These are phyloP conservation scores for Trypoxylon attenuatum DNA, from an alignment of 2,888 invertebrate species.

Conservation along the genomic window DNA sequence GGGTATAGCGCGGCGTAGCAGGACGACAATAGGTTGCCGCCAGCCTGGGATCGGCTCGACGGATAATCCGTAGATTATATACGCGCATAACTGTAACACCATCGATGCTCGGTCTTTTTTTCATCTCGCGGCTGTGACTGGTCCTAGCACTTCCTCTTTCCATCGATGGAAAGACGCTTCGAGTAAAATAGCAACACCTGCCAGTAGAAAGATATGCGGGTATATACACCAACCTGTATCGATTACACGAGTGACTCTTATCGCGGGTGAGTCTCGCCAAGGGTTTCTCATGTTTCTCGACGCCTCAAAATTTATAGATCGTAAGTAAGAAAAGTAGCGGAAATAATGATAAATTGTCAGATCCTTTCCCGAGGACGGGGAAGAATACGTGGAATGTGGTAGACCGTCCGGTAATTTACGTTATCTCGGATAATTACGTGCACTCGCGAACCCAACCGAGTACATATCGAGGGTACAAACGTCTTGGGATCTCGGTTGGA, in stretches of 20 bases:
- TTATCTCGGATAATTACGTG: too few species aligned
- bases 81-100: constrained; percentile 55
- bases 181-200: background rate
- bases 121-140: constrained; percentile 16
- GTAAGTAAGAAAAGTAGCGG: background rate
- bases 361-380: too few species aligned
- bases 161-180: constrained; percentile 20
- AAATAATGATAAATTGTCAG: too few species aligned
- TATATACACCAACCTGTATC: background rate
- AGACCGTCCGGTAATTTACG: background rate
- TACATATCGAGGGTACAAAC: too few species aligned
- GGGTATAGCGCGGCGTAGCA: constrained; percentile 42
- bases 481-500: constrained; percentile 21
- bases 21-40: constrained; percentile 15
- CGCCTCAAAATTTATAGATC: background rate
- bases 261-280: background rate
- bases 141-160: constrained; percentile 14
- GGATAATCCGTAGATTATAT: constrained; percentile 61
- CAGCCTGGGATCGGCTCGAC: constrained; percentile 57
- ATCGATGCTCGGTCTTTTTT: constrained; percentile 15
- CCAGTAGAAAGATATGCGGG: background rate
- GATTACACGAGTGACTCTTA: background rate
- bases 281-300: background rate
- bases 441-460: too few species aligned
- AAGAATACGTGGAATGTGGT: too few species aligned